A percentile compares a stretch with the other conserved stretches of the same genome.
Conservation (phyloP, 23 tunicate species). For the Oikopleura dioica region DNA sequence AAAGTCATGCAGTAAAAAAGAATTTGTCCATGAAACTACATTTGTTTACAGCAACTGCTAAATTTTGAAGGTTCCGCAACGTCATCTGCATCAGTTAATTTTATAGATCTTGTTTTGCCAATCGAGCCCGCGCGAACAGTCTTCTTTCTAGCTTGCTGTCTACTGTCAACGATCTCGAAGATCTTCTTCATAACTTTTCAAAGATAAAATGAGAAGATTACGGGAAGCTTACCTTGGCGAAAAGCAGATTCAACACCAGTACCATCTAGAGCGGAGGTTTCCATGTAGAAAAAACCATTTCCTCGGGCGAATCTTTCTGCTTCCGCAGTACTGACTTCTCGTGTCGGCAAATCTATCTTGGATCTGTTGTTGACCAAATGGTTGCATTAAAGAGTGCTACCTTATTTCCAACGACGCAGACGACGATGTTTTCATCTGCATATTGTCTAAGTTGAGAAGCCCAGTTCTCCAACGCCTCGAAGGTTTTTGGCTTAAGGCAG, state of each 20-base stretch:
- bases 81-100: no score
- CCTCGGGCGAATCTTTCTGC: slow-evolving; percentile 72
- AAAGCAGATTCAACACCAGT: background rate
- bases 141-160: background rate
- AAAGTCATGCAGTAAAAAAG: no score
- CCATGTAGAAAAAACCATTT: slow-evolving; percentile 23
- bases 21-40: no score
- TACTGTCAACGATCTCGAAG: background rate
- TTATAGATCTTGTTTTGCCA: no score
- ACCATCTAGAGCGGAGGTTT: slow-evolving; percentile 10
- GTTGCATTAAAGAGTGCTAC: no score
- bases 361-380: no score
- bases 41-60: no score
- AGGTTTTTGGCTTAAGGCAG: background rate
- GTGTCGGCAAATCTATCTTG: slow-evolving; percentile 16
- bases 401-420: background rate
- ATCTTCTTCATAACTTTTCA: background rate
- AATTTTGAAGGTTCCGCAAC: no score
- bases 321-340: slow-evolving; percentile 73
- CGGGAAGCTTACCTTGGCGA: background rate
- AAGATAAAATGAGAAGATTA: background rate
- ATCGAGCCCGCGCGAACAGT: no score
- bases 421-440: slow-evolving; percentile 7
- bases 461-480: slow-evolving; percentile 6
- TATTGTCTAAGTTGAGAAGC: background rate